Evolutionary conservation across 2,113 vertebrate genomes (phyloP).

Genomic region (Austrofundulus limnaeus): DNA sequence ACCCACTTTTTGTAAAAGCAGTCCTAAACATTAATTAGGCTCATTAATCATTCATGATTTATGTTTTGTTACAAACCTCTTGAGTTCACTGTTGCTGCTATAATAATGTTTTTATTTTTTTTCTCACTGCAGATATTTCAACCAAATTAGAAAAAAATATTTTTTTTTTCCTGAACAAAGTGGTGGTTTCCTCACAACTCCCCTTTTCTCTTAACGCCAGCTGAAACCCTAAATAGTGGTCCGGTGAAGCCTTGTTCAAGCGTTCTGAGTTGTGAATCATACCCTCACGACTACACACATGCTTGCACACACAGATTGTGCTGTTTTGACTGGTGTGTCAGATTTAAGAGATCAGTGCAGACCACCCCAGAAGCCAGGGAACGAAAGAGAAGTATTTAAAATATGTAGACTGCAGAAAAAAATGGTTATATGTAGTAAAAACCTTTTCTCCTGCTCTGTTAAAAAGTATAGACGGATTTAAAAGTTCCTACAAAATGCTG

Average conservation of each 20-base stretch:
- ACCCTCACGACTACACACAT: constrained; percentile 55
- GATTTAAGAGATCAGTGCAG: constrained; percentile 70
- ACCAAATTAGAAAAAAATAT: constrained; percentile 25
- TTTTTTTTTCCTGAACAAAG: constrained; percentile 33
- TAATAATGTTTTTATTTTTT: background rate
- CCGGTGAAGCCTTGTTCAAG: constrained; percentile 67
- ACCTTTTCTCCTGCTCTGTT: background rate
- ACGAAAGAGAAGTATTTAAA: constrained; percentile 31
- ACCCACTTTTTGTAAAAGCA: no score
- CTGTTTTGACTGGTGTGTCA: constrained; percentile 72
- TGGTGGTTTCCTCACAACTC: constrained; percentile 24
- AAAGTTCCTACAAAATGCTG: constrained; percentile 15
- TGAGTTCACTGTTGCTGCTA: no score
- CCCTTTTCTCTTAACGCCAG: constrained; percentile 42
- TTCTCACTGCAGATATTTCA: constrained; percentile 20
- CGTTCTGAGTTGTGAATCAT: constrained; percentile 68
- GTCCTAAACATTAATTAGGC: no score
- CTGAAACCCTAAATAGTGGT: constrained; percentile 60
- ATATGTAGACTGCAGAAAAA: constrained; percentile 13
- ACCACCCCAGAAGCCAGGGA: constrained; percentile 65
- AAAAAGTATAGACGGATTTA: constrained; percentile 9
- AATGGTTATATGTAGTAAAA: constrained; percentile 8
- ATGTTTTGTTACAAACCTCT: no score
- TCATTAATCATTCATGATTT: no score
- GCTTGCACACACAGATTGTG: constrained; percentile 43